Evolutionary conservation across 2,888 invertebrate species (phyloP), one percentile per base, ranked within the genome.

Genomic region (Cephonodes hylas): DNA sequence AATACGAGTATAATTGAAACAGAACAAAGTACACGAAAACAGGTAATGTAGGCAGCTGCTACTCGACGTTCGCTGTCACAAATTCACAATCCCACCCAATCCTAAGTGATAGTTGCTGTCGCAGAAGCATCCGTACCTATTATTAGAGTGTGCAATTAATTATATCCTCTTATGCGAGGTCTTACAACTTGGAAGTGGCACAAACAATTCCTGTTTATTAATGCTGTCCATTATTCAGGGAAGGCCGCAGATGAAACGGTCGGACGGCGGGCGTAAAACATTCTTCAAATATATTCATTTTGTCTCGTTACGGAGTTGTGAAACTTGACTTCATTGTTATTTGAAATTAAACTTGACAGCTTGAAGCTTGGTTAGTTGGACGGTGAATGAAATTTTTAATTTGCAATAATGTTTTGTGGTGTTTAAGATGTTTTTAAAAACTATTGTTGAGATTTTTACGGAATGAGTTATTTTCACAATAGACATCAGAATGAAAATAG

Each of bases 171-270:
- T 84, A 84, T 75, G 77, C 77, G 6, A 45, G 80, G 80, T 80
- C 80, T 83, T 75, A 80, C 82, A 81, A 81, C 74, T 83, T 79
- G 74, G 80, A 73, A 75, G 76, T 75, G 75, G 77, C 76, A 70
- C 72, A 74, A 83, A 83, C 81, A 82, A 79, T 83, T 84, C 77
- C 84, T 86, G 88, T 86, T 88, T 90, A 91, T 91, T 89, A 91
- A 90, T 91, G 89, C 79, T 72, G 68, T 74, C 79, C 86, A 90
- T 91, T 89, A 91, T 86, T 90, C 86, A 89, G 78, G 74, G 72
- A 77, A 81, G 78, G 72, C 89, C 89, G 77, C 89, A 90, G 87
- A 90, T 89, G 89, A 88, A 86, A 83, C 87, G 69, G 75, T 77
- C 75, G 73, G 74, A 76, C 74, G 75, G 71, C 74, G 79, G 75